phyloP scores from a whole-genome alignment of 2,888 invertebrate genomes.

The Punctoribates punctum region DNA sequence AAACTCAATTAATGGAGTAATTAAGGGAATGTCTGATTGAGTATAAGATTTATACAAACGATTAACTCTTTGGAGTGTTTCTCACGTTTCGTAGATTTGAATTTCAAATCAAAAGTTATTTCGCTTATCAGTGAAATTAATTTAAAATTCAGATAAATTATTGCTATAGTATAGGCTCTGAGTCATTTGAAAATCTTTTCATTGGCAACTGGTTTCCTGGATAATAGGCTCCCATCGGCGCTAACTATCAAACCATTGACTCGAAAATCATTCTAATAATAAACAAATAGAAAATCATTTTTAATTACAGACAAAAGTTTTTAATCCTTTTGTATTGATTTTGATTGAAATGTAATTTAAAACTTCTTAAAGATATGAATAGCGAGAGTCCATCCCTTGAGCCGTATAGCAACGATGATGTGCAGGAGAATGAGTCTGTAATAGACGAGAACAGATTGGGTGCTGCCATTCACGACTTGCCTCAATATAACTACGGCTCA shows the following conservation, averaged over 20 bases:
- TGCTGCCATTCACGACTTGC: background rate
- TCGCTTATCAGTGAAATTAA: too few species aligned
- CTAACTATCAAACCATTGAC: too few species aligned
- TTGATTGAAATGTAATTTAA: background rate
- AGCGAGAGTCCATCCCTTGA: background rate
- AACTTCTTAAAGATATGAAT: background rate
- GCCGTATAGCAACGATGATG: background rate
- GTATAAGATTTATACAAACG: background rate
- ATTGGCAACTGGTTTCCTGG: too few species aligned
- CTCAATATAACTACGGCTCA: constrained; percentile 16
- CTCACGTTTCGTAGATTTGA: too few species aligned
- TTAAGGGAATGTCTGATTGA: background rate
- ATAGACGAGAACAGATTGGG: constrained; percentile 1
- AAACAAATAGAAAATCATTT: too few species aligned
- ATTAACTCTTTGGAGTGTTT: too few species aligned
- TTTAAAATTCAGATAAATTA: too few species aligned
- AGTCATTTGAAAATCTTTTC: too few species aligned
- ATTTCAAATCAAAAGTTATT: too few species aligned
- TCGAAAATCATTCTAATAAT: too few species aligned
- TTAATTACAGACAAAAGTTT: background rate
- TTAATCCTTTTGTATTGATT: background rate
- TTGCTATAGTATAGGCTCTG: too few species aligned
- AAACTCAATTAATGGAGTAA: background rate
- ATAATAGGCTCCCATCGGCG: too few species aligned
- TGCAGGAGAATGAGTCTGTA: background rate